Evolutionary conservation across 2,113 vertebrate genomes (phyloP).

Genomic region (Hepsetus odoe): DNA sequence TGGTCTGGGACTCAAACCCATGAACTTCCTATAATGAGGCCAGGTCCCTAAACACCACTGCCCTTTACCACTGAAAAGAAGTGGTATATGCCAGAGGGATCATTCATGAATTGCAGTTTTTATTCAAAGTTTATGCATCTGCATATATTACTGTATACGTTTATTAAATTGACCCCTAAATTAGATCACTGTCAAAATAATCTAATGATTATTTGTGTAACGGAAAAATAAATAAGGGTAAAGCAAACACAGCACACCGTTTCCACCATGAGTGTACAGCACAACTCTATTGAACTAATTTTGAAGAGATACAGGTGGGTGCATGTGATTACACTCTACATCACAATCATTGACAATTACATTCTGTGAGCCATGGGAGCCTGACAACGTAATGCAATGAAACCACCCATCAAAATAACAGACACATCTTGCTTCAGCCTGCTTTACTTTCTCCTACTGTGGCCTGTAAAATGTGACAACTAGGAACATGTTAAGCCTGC

Average conservation of each 20-base stretch:
- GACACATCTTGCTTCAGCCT: conserved; percentile 26
- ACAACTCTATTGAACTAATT: not conserved
- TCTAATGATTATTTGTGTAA: no score
- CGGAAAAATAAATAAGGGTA: not conserved
- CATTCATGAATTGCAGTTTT: no score
- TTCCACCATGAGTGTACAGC: not conserved
- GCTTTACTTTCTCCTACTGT: not conserved
- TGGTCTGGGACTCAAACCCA: no score
- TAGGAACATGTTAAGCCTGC: conserved; percentile 4
- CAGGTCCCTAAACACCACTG: no score
- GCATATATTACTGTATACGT: no score
- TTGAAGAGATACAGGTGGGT: conserved; percentile 25
- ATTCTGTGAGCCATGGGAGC: conserved; percentile 10
- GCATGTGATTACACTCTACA: conserved; percentile 27
- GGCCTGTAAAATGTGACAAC: not conserved
- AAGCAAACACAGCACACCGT: not conserved
- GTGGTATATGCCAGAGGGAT: no score
- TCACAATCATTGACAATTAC: conserved; percentile 26
- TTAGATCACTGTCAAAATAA: no score
- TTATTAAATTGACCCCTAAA: no score
- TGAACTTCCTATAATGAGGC: no score
- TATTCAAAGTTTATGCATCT: no score
- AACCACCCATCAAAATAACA: conserved; percentile 34
- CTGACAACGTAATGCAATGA: conserved; percentile 14
- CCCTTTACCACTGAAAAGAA: no score